Base-by-base conservation (phyloP, 92 coral and sea anemone genomes). In the Phymanthus crucifer region DNA sequence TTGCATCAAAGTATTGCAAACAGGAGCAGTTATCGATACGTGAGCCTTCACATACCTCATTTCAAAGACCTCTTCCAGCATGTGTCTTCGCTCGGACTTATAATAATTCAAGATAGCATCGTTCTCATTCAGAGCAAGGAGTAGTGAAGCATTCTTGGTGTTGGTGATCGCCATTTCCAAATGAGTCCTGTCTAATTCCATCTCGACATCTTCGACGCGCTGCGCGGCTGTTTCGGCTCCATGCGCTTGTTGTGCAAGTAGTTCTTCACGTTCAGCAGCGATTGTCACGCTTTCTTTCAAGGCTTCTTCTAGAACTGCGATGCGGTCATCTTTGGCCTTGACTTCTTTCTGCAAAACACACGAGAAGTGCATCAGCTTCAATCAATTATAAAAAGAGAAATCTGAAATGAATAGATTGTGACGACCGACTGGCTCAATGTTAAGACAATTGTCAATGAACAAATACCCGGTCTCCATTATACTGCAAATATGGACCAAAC, bases 241-340 rank as follows among this genome's bases (percentile, higher is more conserved):
- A 71, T 90, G 90, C n/a, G 98, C 88, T 61, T 95, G 99, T 38
- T 93, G 94, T 14, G 95, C 98, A 86, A 95, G 89, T 46, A 95
- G 68, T 78, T 92, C 93, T 68, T 93, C 99, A 32, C 93, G 82
- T 80, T 95, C 99, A 40, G 99, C 97, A 40, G 97, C 97, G 66
- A 88, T 95, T 67, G 97, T 92, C 48, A 95, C 99, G 70, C 98
- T 95, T 72, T 95, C 99, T 54, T 94, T 94, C 40, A 95, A 92
- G 13, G 99, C 99, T 78, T 95, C 99, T 72, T 95, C 99, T 35
- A 95, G 66, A 37, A 95, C 90, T 29, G 96, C 95, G 58, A 95
- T 88, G 29, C 99, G 92, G 66, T 93, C 97, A 10, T 91, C 93
- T 75, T 86, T 95, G 35, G 77, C 79, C 61, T 90, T 89, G 67